Conservation (phyloP, 2,888 invertebrate genomes). For the Rhaphigaster nebulosa region DNA sequence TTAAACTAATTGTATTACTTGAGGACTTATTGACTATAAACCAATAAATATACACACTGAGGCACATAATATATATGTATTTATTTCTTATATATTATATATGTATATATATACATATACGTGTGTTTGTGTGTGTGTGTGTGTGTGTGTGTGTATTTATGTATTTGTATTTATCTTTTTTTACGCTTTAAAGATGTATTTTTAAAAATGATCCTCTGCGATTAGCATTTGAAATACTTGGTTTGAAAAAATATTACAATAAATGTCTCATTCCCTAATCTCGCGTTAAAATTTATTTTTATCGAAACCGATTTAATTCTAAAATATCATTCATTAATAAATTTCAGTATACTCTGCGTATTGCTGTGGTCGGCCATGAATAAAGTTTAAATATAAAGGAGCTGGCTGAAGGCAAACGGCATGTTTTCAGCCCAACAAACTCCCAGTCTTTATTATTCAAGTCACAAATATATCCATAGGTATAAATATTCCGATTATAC, state of each 20-base stretch:
- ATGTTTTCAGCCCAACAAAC: not conserved
- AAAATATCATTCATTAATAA: constrained; percentile 25
- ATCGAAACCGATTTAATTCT: not conserved
- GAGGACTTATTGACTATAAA: no score
- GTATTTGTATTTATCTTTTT: no score
- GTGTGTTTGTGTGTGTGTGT: no score
- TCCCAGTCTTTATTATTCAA: not conserved
- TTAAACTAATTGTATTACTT: no score
- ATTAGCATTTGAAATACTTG: not conserved
- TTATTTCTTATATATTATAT: no score
- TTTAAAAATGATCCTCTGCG: not conserved
- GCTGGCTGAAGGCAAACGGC: not conserved
- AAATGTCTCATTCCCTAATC: not conserved
- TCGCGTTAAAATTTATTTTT: not conserved
- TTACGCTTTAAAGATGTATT: not conserved
- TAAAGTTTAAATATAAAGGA: constrained; percentile 1
- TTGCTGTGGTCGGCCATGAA: not conserved
- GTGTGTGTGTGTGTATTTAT: no score
- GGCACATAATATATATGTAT: no score
- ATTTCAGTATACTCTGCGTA: not conserved
- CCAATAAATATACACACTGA: no score
- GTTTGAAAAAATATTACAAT: not conserved
- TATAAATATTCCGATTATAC: not conserved
- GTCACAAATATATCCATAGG: not conserved
- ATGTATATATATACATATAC: no score